These are phyloP conservation scores for Amphilophus citrinellus DNA, from an alignment of 2,113 vertebrate genomes.

Conservation along the genomic window DNA sequence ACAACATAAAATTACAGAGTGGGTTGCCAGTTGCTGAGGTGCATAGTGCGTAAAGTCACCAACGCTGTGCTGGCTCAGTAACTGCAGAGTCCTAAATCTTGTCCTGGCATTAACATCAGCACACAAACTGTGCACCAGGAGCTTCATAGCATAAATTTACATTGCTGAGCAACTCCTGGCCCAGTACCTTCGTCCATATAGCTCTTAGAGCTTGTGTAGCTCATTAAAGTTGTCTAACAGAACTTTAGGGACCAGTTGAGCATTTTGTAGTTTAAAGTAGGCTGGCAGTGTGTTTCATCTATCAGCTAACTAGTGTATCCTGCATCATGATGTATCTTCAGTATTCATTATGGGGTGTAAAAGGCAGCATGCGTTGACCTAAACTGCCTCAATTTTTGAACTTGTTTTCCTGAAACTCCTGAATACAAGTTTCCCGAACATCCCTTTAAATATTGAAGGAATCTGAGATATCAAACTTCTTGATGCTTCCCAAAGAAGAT, in stretches of 20 bases:
- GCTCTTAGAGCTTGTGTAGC: not conserved
- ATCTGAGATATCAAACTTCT: not conserved
- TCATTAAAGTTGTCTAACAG: not conserved
- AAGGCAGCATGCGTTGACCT: not conserved
- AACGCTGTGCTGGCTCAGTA: not conserved
- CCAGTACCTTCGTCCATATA: not conserved
- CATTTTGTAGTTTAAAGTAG: too few relatives aligned
- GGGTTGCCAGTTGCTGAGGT: not conserved
- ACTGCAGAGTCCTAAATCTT: not conserved
- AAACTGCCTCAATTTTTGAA: not conserved
- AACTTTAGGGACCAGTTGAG: not conserved
- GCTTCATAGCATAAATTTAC: not conserved
- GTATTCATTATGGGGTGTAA: not conserved
- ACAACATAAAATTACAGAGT: not conserved
- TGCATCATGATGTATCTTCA: not conserved
- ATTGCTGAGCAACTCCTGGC: not conserved
- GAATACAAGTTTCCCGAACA: too few relatives aligned
- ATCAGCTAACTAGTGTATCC: not conserved
- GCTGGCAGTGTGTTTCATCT: not conserved
- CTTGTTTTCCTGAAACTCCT: not conserved
- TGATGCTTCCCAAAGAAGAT: not conserved
- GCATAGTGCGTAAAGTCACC: not conserved
- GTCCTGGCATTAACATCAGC: slow-evolving; percentile 3
- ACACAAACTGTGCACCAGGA: not conserved
- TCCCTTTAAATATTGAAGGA: not conserved